These are phyloP conservation scores for Hemicentrotus pulcherrimus DNA, from an alignment of 35 echinoderm and acorn worm species.

Conservation along the genomic window DNA sequence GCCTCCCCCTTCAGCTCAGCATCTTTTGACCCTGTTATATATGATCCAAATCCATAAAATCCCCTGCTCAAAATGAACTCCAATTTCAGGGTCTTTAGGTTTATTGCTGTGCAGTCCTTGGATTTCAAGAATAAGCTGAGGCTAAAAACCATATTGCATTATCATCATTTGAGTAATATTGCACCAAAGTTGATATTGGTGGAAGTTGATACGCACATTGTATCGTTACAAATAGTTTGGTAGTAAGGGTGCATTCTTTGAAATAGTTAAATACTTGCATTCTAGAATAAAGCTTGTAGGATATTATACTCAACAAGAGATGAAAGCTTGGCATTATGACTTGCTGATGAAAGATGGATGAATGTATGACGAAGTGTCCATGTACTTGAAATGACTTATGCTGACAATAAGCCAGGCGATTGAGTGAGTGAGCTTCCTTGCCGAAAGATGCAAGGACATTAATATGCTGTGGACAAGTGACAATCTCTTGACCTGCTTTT, in stretches of 20 bases:
- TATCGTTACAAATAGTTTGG: not conserved
- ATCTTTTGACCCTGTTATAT: not conserved
- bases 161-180: not conserved
- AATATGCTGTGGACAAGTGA: not conserved
- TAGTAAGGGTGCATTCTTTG: not conserved
- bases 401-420: not conserved
- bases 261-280: not conserved
- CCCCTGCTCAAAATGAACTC: not conserved
- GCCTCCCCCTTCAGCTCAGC: not conserved
- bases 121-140: not conserved
- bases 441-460: not conserved
- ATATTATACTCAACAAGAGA: not conserved
- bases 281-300: not conserved
- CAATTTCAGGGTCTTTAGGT: not conserved
- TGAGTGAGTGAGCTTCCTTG: not conserved
- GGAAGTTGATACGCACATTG: not conserved
- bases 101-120: not conserved
- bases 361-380: not conserved
- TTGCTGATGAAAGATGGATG: not conserved
- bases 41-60: not conserved
- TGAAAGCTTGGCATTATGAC: not conserved
- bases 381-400: slow-evolving; percentile 1
- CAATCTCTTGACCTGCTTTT: not conserved
- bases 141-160: not conserved
- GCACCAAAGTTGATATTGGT: not conserved